Percentiles rank a stretch among this genome's conserved stretches.
Conservation (phyloP, 2,888 invertebrate genomes). For the Ichneumoninae sp. region DNA sequence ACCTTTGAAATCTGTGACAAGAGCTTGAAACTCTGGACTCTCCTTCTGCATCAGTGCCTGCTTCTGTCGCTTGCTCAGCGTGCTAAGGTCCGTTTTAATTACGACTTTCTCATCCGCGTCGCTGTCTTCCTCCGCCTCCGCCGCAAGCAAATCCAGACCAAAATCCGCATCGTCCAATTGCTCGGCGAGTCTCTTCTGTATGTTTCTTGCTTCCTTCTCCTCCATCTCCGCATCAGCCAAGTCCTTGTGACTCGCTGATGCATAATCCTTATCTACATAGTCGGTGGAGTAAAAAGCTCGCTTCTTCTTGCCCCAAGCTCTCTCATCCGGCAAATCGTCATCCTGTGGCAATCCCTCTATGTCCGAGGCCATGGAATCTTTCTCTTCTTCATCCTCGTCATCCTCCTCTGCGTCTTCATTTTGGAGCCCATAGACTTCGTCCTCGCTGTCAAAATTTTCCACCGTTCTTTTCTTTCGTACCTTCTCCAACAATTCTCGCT, state of each 20-base stretch:
- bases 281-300: conserved; percentile 93
- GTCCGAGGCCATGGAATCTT: conserved; percentile 87
- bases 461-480: conserved; percentile 85
- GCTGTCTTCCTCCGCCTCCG: conserved; percentile 73
- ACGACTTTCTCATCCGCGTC: conserved; percentile 82
- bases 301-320: conserved; percentile 95
- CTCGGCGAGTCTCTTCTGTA: conserved; percentile 91
- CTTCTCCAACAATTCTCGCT: conserved; percentile 87
- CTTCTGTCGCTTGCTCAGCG: conserved; percentile 91
- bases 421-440: conserved; percentile 88
- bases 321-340: conserved; percentile 90
- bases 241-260: conserved; percentile 87
- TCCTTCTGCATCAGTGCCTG: conserved; percentile 92
- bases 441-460: conserved; percentile 86
- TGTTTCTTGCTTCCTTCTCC: conserved; percentile 92
- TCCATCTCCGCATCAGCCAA: conserved; percentile 91
- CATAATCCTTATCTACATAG: conserved; percentile 94
- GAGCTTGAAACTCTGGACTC: conserved; percentile 93
- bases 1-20: conserved; percentile 92
- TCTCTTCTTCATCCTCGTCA: conserved; percentile 84
- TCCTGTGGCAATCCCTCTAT: conserved; percentile 90
- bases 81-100: conserved; percentile 91
- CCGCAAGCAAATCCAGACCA: conserved; percentile 85
- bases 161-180: conserved; percentile 93
- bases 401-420: conserved; percentile 84